Percentiles rank a stretch among this genome's conserved stretches.
Evolutionary conservation across 2,888 invertebrate species (phyloP).

Genomic region (Macrostomum cliftonense): DNA sequence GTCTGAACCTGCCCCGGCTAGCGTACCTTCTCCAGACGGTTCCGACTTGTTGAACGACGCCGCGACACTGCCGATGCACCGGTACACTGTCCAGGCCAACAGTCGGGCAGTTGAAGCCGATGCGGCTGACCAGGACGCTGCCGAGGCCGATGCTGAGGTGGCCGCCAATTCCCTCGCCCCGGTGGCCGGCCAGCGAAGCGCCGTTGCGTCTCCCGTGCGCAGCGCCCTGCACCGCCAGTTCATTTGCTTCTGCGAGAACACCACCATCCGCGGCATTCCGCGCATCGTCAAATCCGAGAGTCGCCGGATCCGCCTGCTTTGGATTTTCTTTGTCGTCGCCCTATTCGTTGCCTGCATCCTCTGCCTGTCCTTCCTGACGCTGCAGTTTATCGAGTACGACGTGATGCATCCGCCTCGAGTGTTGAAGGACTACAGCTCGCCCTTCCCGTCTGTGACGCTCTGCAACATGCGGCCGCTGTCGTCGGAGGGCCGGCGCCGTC

Average conservation of each 20-base stretch:
- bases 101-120: no score
- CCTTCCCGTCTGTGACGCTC: slow-evolving; percentile 10
- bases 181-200: no score
- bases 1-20: no score
- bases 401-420: slow-evolving; percentile 11
- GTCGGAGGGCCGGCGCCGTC: neutral
- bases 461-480: slow-evolving; percentile 10
- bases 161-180: no score
- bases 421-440: slow-evolving; percentile 3
- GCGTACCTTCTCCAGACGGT: no score
- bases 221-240: neutral
- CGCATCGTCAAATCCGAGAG: slow-evolving; percentile 8
- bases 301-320: slow-evolving; percentile 1
- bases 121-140: no score
- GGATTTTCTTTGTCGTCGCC: slow-evolving; percentile 9
- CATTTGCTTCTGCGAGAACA: slow-evolving; percentile 9
- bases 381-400: slow-evolving; percentile 9
- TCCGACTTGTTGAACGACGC: no score
- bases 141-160: no score
- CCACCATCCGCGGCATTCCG: slow-evolving; percentile 11
- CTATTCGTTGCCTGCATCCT: slow-evolving; percentile 7
- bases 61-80: no score
- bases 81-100: no score
- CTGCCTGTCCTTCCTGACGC: slow-evolving; percentile 8
- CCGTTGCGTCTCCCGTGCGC: no score